Percentiles rank a stretch among this genome's conserved stretches.
Evolutionary conservation across 2,113 vertebrate genomes (phyloP).

Genomic region (Phalacrocorax brasilianus): DNA sequence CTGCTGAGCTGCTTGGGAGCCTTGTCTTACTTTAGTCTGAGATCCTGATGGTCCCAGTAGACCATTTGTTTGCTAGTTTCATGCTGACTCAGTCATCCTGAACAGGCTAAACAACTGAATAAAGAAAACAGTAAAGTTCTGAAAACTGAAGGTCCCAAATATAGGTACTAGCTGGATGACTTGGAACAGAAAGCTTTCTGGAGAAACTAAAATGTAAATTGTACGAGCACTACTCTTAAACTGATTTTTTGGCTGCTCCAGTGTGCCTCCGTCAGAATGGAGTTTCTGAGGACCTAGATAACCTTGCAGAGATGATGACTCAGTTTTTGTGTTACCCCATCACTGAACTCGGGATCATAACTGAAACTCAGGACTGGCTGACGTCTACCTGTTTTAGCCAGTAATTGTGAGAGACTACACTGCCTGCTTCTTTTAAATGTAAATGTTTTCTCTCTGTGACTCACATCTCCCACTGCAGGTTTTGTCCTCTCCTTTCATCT

Average conservation of each 20-base stretch:
- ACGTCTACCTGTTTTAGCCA: neutral
- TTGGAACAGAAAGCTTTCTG: neutral
- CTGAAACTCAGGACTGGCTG: neutral
- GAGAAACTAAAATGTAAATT: neutral
- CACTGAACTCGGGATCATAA: neutral
- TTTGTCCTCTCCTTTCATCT: conserved; percentile 35
- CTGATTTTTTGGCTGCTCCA: neutral
- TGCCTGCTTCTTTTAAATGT: conserved; percentile 48
- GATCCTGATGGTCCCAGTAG: neutral
- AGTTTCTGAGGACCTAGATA: neutral
- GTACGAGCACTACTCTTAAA: neutral
- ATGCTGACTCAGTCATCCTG: neutral
- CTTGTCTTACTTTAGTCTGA: neutral
- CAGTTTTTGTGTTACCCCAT: neutral
- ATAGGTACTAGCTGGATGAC: neutral
- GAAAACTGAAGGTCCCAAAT: neutral
- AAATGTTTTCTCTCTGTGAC: conserved; percentile 32
- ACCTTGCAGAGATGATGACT: conserved; percentile 3
- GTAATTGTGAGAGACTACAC: neutral
- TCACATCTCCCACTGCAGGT: conserved; percentile 6
- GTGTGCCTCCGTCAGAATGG: neutral
- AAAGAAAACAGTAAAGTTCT: neutral
- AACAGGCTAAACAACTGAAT: neutral
- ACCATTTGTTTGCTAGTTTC: neutral
- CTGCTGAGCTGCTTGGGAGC: neutral